These are phyloP conservation scores for Chionis minor DNA, from an alignment of 2,113 vertebrate species.

Conservation along the genomic window DNA sequence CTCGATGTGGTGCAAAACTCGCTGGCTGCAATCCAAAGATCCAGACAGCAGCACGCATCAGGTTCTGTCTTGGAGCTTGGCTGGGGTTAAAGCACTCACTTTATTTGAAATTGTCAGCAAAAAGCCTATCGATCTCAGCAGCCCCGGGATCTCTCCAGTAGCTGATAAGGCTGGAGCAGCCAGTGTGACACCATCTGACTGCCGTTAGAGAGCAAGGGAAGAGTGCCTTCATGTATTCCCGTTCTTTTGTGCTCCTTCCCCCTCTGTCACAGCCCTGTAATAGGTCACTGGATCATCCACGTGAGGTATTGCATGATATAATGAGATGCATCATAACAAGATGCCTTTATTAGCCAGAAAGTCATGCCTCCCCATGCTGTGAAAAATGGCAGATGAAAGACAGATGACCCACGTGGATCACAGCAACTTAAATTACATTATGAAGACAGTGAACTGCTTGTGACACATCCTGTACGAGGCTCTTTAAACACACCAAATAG, in stretches of 20 bases:
- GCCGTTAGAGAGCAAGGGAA: not conserved
- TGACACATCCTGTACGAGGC: not conserved
- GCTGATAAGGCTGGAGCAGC: not conserved
- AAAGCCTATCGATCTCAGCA: not conserved
- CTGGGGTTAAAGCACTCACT: not conserved
- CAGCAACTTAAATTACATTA: not conserved
- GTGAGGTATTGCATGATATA: not conserved
- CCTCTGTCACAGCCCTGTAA: too few relatives aligned
- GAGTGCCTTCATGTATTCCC: rapidly evolving
- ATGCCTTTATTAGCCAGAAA: not conserved
- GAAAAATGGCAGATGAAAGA: not conserved
- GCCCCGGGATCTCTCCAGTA: not conserved
- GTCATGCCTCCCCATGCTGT: not conserved
- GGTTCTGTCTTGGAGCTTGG: not conserved
- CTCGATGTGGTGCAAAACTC: not conserved
- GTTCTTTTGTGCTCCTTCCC: not conserved
- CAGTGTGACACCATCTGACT: not conserved
- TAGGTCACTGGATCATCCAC: not conserved
- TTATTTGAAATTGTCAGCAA: not conserved
- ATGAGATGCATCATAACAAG: not conserved
- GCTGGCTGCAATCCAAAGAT: not conserved
- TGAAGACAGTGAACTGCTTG: slow-evolving; percentile 1
- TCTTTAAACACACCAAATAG: slow-evolving; percentile 31
- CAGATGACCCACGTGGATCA: not conserved
- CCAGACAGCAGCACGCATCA: not conserved